Conservation (phyloP, 2,888 invertebrate species). For the Bugulina stolonifera region DNA sequence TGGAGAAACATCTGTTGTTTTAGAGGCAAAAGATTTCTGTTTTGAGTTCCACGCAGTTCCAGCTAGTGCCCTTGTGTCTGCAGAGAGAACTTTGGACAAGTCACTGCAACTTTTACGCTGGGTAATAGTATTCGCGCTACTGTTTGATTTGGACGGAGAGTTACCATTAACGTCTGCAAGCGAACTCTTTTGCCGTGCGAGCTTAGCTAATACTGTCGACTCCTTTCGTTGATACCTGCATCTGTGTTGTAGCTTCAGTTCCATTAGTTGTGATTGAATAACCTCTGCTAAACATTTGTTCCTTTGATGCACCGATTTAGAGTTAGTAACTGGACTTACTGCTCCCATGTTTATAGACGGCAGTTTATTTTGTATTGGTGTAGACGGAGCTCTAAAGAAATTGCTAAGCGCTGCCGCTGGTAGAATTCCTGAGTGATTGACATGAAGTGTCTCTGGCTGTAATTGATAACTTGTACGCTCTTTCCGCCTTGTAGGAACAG, state of each 20-base stretch:
- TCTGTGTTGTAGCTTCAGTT: conserved; percentile 6
- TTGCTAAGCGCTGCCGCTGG: conserved; percentile 17
- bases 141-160: not conserved
- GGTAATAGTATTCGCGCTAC: not conserved
- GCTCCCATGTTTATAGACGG: not conserved
- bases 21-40: not conserved
- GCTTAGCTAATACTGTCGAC: not conserved
- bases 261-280: conserved; percentile 15
- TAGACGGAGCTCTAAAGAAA: conserved; percentile 13
- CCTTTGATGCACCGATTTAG: conserved; percentile 13
- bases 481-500: not conserved
- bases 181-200: not conserved
- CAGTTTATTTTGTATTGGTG: not conserved
- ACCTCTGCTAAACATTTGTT: conserved; percentile 25
- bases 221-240: not conserved
- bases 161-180: not conserved
- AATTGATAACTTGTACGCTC: conserved; percentile 9
- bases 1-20: not conserved
- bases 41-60: not conserved
- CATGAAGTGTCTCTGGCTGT: not conserved
- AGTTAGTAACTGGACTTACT: not conserved
- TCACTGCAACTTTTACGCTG: not conserved
- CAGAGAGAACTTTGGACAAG: not conserved
- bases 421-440: not conserved
- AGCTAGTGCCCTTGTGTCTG: not conserved